phyloP scores from a whole-genome alignment of 2,888 invertebrate genomes.

The Tuberolachnus salignus region DNA sequence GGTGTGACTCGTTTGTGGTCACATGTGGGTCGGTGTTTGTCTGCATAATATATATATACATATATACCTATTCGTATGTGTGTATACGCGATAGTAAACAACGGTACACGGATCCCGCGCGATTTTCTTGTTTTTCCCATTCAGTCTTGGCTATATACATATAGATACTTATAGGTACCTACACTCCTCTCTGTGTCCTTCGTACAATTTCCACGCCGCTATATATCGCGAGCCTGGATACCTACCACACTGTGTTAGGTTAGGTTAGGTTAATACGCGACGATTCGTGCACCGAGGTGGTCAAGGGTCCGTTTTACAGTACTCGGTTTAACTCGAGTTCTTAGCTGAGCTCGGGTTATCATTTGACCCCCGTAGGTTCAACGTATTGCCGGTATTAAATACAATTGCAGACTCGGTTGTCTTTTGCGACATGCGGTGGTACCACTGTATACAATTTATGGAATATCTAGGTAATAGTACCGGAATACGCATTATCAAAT shows the following conservation, averaged over 20 bases:
- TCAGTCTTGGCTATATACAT: conserved; percentile 21
- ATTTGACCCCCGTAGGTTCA: no score
- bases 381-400: no score
- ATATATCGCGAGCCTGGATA: conserved; percentile 25
- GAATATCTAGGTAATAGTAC: no score
- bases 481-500: no score
- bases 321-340: no score
- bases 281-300: conserved; percentile 38
- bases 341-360: no score
- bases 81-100: background rate
- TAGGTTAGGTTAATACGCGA: no score
- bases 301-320: no score
- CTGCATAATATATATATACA: background rate
- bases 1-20: conserved; percentile 55
- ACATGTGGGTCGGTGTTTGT: conserved; percentile 51
- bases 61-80: background rate
- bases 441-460: no score
- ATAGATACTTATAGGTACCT: background rate
- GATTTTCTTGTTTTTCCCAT: conserved; percentile 52
- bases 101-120: conserved; percentile 40
- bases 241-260: background rate
- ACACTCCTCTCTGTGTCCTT: background rate
- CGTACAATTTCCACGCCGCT: background rate
- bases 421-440: no score
- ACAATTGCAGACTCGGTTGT: no score